Evolutionary conservation across 2,113 vertebrate genomes (phyloP).

Genomic region (Fulica atra): DNA sequence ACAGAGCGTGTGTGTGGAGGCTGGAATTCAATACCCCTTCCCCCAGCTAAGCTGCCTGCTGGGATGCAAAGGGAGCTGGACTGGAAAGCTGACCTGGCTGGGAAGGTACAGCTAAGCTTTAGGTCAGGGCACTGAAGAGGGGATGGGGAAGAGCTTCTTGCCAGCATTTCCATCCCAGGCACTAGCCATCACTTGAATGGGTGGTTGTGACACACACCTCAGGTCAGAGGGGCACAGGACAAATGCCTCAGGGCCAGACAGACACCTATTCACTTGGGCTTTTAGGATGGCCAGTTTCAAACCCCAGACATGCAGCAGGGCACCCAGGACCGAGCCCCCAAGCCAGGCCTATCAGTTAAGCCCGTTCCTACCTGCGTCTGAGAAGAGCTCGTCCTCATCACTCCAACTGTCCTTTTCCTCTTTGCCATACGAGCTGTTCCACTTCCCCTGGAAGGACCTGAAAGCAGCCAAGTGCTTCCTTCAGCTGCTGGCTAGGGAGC

Average conservation of each 20-base stretch:
- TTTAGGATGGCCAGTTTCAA: background rate
- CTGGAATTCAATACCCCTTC: background rate
- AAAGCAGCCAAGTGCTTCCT: background rate
- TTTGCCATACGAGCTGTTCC: background rate
- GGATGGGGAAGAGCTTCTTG: background rate
- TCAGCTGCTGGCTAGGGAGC: background rate
- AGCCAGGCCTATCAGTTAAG: background rate
- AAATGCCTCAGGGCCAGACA: accelerated
- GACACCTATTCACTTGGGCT: background rate
- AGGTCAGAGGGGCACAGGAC: background rate
- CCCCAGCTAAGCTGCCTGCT: background rate
- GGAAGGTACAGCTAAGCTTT: background rate
- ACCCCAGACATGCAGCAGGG: background rate
- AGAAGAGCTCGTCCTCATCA: slow-evolving; percentile 78
- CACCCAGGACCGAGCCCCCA: background rate
- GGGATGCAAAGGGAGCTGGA: background rate
- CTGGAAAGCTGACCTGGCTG: background rate
- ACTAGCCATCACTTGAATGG: too few relatives aligned
- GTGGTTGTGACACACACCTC: background rate
- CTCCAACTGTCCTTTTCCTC: slow-evolving; percentile 77
- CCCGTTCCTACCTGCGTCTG: slow-evolving; percentile 48
- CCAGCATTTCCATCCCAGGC: background rate
- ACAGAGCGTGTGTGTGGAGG: background rate
- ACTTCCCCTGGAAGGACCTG: slow-evolving; percentile 49
- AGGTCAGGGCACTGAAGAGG: background rate